A percentile compares a stretch with the other conserved stretches of the same genome.
Evolutionary conservation across 2,888 invertebrate genomes (phyloP).

Genomic region (Rhorus exstirpatorius): DNA sequence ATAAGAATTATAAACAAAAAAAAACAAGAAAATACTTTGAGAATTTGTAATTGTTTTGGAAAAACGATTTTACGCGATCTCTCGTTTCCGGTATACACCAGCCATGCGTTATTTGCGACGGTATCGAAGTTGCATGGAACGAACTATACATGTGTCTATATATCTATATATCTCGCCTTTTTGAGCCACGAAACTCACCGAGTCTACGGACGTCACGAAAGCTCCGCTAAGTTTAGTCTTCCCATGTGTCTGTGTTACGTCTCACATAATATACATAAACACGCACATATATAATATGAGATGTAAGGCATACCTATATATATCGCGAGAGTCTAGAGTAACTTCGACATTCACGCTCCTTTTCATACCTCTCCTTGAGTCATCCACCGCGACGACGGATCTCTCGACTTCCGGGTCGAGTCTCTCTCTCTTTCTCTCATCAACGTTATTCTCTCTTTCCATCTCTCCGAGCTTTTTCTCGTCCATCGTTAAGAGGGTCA

Average conservation of each 20-base stretch:
- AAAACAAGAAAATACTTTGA: too few relatives aligned
- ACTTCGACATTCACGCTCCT: conserved; percentile 20
- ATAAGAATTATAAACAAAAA: too few relatives aligned
- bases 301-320: conserved; percentile 16
- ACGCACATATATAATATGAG: neutral
- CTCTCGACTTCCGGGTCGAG: conserved; percentile 57
- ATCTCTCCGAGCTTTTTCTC: neutral
- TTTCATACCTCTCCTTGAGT: conserved; percentile 54
- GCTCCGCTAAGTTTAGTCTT: conserved; percentile 61
- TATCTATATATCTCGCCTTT: neutral
- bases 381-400: conserved; percentile 52
- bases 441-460: neutral
- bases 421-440: neutral
- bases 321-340: conserved; percentile 33
- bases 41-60: too few relatives aligned
- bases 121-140: too few relatives aligned
- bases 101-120: too few relatives aligned
- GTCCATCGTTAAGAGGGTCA: neutral
- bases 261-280: neutral
- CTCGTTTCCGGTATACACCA: too few relatives aligned
- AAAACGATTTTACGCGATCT: too few relatives aligned
- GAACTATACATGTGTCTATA: neutral
- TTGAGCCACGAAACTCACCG: conserved; percentile 4
- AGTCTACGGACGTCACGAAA: conserved; percentile 58
- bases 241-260: conserved; percentile 26